A percentile compares a stretch with the other conserved stretches of the same genome.
Conservation (phyloP, 2,797 vertebrate genomes). For the Eremophila alpestris region DNA sequence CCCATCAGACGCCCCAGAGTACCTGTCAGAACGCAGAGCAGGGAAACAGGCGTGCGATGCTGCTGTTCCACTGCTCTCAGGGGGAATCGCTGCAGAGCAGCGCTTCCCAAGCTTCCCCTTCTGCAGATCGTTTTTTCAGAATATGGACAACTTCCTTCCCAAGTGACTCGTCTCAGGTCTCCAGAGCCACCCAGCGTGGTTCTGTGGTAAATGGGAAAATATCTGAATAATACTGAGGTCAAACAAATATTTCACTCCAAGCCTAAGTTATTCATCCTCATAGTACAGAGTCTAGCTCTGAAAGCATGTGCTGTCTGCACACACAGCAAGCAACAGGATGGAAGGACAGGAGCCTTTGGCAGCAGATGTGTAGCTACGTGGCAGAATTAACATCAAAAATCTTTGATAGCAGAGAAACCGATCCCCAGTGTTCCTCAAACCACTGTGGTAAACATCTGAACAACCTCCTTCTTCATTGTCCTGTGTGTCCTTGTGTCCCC, state of each 20-base stretch:
- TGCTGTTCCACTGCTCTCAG: neutral
- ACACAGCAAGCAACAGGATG: neutral
- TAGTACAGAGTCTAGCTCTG: neutral
- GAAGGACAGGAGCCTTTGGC: neutral
- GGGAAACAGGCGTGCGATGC: neutral
- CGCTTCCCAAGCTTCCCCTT: neutral
- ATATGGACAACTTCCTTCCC: neutral
- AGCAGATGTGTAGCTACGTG: neutral
- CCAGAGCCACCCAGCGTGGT: neutral
- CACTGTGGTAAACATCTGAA: rapidly evolving
- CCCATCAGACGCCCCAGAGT: neutral
- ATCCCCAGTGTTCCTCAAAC: neutral
- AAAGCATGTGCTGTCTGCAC: rapidly evolving
- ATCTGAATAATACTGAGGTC: neutral
- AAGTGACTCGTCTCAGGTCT: neutral
- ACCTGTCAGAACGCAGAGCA: neutral
- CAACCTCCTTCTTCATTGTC: too few species aligned
- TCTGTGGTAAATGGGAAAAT: neutral
- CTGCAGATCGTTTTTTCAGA: neutral
- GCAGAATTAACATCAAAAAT: neutral
- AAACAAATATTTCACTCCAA: neutral
- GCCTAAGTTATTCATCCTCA: neutral
- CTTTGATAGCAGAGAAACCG: rapidly evolving
- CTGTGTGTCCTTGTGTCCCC: neutral
- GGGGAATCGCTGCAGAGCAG: neutral